Evolutionary conservation across 2,797 vertebrate species (phyloP), one percentile per base, ranked within the genome.

Genomic region (Diceros bicornis): DNA sequence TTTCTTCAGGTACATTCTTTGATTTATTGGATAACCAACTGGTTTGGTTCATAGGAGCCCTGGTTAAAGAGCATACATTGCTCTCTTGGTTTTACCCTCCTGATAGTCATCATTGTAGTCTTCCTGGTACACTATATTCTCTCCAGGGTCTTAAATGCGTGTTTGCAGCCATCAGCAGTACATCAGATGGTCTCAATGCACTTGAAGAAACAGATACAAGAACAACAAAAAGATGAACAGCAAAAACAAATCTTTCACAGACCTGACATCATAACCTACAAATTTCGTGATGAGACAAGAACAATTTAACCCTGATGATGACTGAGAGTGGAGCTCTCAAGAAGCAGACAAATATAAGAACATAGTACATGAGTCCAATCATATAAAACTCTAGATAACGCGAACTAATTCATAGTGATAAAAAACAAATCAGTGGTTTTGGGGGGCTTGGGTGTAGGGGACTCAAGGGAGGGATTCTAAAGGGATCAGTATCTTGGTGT

Each of bases 381-480:
- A 59, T 44, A 55, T 25, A 64, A 57, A 89, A n/a, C 20, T 59
- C 47, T 47, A 44, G 77, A n/a, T 23, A 62, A 47, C 16, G 10
- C 29, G 74, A 61, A 81, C 8, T 41, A 83, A 86, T 44, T 44
- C 34, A 27, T 32, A 50, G 78, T 79, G 37, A 34, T 20, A 59
- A 78, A 72, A 72, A 72, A 13, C 32, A 47, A 41, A 41, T 69
- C 50, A 59, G 25, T 11, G 21, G 17, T 85, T 37, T 13, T 27
- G 2, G 7, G 13, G 21, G 6, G 41, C 0, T 37, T 0, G 52
- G 4, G 5, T 41, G 41, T 50, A 5, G 6, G 16, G 50, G 11
- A 14, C 20, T 61, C 3, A 14, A 44, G 32, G 50, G 37, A 62
- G 14, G 27, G 44, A 64, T 57, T 62, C 2, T 16, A 14, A 50